Conservation (phyloP, 2,113 vertebrate genomes). For the Loxodonta africana region DNA sequence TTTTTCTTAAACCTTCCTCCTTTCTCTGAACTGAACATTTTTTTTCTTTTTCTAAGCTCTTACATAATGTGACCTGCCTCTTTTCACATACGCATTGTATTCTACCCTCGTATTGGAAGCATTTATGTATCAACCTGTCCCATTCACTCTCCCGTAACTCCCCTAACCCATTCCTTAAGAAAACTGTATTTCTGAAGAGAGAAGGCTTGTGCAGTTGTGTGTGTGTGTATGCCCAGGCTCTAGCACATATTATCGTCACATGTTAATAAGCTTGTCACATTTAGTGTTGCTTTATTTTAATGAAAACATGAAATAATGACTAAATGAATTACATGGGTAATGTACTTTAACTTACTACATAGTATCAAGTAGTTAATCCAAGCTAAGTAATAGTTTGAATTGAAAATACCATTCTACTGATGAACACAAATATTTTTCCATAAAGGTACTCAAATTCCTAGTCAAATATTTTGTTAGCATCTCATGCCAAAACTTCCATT, state of each 20-base stretch:
- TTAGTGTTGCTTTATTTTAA: not conserved
- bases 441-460: slow-evolving; percentile 36
- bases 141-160: not conserved
- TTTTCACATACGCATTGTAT: not conserved
- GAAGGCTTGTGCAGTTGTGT: not conserved
- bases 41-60: not conserved
- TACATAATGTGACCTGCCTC: not conserved
- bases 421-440: not conserved
- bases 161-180: not conserved
- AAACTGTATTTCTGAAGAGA: not conserved
- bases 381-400: not conserved
- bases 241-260: not conserved
- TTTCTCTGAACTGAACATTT: not conserved
- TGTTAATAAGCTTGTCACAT: not conserved
- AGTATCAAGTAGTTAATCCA: not conserved
- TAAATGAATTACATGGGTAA: not conserved
- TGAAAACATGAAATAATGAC: slow-evolving; percentile 7
- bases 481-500: slow-evolving; percentile 36
- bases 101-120: not conserved
- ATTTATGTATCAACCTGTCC: not conserved
- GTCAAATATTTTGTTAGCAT: slow-evolving; percentile 46
- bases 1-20: not conserved
- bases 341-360: not conserved
- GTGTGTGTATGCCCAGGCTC: not conserved
- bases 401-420: slow-evolving; percentile 5